Conservation (phyloP, 2,888 invertebrate genomes). For the Chloroclystis v-ata region DNA sequence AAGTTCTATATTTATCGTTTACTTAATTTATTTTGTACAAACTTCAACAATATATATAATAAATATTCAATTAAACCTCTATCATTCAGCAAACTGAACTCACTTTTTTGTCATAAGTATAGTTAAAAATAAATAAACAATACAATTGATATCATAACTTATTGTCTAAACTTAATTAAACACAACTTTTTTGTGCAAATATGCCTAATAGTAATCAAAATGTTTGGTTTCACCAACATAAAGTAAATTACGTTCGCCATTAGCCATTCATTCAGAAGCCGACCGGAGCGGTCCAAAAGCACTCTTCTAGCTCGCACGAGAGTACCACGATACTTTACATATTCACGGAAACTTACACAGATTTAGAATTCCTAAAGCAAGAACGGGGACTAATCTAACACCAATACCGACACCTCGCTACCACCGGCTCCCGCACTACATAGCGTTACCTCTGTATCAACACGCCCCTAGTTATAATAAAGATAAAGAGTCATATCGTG, state of each 20-base stretch:
- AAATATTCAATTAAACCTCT: slow-evolving; percentile 79
- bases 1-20: slow-evolving; percentile 80
- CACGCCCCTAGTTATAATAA: slow-evolving; percentile 25
- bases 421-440: too few relatives aligned
- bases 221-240: slow-evolving; percentile 72
- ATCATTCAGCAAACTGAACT: slow-evolving; percentile 79
- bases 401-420: slow-evolving; percentile 17
- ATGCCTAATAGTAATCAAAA: slow-evolving; percentile 75
- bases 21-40: slow-evolving; percentile 81
- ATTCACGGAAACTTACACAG: slow-evolving; percentile 26
- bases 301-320: slow-evolving; percentile 24
- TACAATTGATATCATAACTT: slow-evolving; percentile 75
- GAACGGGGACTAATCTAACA: slow-evolving; percentile 30
- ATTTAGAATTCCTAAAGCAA: slow-evolving; percentile 29
- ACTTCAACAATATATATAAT: slow-evolving; percentile 80
- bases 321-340: slow-evolving; percentile 20
- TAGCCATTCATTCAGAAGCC: slow-evolving; percentile 34
- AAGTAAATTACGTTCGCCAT: slow-evolving; percentile 35
- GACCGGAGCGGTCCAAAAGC: slow-evolving; percentile 39
- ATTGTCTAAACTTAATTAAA: slow-evolving; percentile 79
- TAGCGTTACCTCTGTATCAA: slow-evolving; percentile 13
- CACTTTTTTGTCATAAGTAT: slow-evolving; percentile 77
- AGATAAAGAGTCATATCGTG: slow-evolving; percentile 27
- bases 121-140: slow-evolving; percentile 68
- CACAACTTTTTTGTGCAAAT: slow-evolving; percentile 79